Percentiles rank a stretch among this genome's conserved stretches.
These are phyloP conservation scores for Cataglyphis cursor DNA, from an alignment of 2,888 invertebrate genomes.

Conservation along the genomic window DNA sequence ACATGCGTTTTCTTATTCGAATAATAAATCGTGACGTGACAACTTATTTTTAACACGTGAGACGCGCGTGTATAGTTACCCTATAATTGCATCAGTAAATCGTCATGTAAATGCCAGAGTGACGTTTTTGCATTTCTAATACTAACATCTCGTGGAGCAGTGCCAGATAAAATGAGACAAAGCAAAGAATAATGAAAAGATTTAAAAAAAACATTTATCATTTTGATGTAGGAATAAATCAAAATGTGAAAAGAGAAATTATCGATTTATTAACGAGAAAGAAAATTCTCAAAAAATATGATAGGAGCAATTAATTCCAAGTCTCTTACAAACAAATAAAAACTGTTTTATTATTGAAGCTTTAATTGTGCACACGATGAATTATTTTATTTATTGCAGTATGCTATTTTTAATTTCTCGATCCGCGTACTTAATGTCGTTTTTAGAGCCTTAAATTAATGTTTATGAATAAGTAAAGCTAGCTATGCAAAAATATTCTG, in stretches of 20 bases:
- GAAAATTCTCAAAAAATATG: neutral
- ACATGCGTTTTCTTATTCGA: neutral
- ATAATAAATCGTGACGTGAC: neutral
- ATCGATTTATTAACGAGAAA: neutral
- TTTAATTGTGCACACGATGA: neutral
- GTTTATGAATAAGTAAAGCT: neutral
- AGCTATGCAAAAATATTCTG: neutral
- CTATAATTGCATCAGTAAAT: constrained; percentile 23
- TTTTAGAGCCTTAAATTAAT: neutral
- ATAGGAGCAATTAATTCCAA: neutral
- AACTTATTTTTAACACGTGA: constrained; percentile 29
- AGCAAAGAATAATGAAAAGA: constrained; percentile 33
- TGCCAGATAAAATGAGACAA: constrained; percentile 39
- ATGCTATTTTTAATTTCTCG: neutral
- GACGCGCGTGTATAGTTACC: neutral
- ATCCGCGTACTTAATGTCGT: neutral
- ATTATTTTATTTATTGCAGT: neutral
- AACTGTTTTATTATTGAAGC: neutral
- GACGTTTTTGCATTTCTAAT: constrained; percentile 25
- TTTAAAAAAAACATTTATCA: neutral
- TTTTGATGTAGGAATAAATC: constrained; percentile 24
- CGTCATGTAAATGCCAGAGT: constrained; percentile 5
- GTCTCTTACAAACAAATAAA: neutral
- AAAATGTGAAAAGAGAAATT: constrained; percentile 16
- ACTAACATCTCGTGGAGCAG: constrained; percentile 6